Conservation (phyloP, 2,888 invertebrate species). For the Eustalomyia histrio region DNA sequence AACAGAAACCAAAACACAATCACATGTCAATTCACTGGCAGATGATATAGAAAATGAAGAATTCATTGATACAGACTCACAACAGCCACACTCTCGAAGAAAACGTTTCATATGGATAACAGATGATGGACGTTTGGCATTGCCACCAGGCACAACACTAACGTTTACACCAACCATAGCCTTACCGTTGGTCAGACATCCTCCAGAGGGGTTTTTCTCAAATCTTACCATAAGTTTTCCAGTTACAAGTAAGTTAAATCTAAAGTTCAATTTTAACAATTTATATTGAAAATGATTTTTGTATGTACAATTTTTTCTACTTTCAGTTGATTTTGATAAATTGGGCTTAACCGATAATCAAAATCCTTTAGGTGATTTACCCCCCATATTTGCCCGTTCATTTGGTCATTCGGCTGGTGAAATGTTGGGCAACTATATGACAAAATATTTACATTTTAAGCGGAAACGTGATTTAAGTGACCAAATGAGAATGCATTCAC, state of each 20-base stretch:
- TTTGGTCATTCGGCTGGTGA: constrained; percentile 87
- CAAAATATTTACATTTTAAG: constrained; percentile 84
- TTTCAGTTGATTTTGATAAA: constrained; percentile 90
- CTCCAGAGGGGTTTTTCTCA: constrained; percentile 91
- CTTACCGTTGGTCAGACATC: constrained; percentile 90
- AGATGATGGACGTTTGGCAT: constrained; percentile 89
- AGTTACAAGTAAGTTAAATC: constrained; percentile 86
- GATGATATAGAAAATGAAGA: constrained; percentile 68
- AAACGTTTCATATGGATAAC: constrained; percentile 92
- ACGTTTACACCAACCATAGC: constrained; percentile 89
- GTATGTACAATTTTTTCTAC: background rate
- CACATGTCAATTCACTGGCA: constrained; percentile 63
- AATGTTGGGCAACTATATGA: constrained; percentile 85
- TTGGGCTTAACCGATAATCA: constrained; percentile 93
- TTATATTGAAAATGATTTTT: constrained; percentile 32
- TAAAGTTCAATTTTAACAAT: background rate
- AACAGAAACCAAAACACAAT: constrained; percentile 38
- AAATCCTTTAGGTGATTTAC: constrained; percentile 90
- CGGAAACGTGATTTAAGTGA: constrained; percentile 80
- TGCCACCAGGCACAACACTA: constrained; percentile 91
- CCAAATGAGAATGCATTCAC: constrained; percentile 62
- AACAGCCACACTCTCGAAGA: constrained; percentile 85
- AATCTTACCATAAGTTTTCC: constrained; percentile 91
- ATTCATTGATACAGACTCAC: constrained; percentile 67
- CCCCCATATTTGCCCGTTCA: constrained; percentile 87